These are phyloP conservation scores for Coryphaenoides rupestris DNA, from an alignment of 2,113 vertebrate species.

Conservation along the genomic window DNA sequence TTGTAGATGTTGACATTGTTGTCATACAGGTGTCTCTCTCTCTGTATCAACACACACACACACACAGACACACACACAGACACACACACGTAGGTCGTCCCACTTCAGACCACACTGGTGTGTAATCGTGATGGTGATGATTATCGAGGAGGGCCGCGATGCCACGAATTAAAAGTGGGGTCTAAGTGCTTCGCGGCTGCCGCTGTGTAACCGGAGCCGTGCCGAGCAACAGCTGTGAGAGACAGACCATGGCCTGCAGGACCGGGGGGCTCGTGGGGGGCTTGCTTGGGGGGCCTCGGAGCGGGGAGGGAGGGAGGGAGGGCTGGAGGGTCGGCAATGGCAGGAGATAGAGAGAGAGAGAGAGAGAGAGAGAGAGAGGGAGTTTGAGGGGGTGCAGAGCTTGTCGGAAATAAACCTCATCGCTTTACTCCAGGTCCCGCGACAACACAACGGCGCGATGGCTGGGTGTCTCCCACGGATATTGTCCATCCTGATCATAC, in stretches of 20 bases:
- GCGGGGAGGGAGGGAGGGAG: conserved; percentile 25
- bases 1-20: too few species aligned
- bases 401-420: conserved; percentile 59
- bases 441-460: conserved; percentile 47
- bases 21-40: too few species aligned
- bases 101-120: background rate
- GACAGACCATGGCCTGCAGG: conserved; percentile 8
- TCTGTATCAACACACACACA: too few species aligned
- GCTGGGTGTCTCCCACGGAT: conserved; percentile 41
- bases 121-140: background rate
- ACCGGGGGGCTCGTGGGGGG: conserved; percentile 6
- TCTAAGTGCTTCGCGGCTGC: conserved; percentile 63
- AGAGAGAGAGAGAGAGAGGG: too few species aligned
- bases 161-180: conserved; percentile 64
- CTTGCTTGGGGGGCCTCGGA: conserved; percentile 10
- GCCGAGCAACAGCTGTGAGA: conserved; percentile 64
- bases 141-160: conserved; percentile 50
- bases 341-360: too few species aligned
- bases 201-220: conserved; percentile 71
- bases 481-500: conserved; percentile 32
- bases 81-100: background rate
- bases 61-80: too few species aligned
- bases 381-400: conserved; percentile 8
- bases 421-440: conserved; percentile 48
- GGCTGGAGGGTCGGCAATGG: conserved; percentile 11